phyloP scores from a whole-genome alignment of 2,113 vertebrate species.

The Acrocephalus arundinaceus region DNA sequence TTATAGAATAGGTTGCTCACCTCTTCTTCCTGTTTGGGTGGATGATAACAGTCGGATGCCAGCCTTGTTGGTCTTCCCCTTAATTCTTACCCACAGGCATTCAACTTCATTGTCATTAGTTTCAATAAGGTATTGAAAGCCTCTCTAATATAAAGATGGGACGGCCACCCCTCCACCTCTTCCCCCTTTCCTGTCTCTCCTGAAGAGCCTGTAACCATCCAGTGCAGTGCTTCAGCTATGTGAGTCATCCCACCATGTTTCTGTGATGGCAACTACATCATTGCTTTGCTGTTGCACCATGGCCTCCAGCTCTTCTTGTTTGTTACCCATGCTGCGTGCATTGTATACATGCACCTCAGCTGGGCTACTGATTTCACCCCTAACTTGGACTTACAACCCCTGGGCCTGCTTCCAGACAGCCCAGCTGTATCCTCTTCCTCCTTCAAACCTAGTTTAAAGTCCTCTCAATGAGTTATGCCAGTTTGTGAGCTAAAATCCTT shows the following conservation, averaged over 20 bases:
- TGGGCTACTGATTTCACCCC: background rate
- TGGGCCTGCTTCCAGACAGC: background rate
- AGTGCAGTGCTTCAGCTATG: background rate
- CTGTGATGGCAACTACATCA: rapidly evolving
- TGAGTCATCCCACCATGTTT: background rate
- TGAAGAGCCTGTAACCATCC: background rate
- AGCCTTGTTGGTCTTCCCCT: background rate
- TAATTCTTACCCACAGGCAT: background rate
- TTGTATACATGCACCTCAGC: background rate
- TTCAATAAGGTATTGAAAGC: background rate
- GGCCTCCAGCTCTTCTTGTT: background rate
- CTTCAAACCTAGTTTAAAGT: background rate
- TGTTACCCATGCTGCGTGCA: too few relatives aligned
- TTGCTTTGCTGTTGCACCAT: too few relatives aligned
- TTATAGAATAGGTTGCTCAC: background rate
- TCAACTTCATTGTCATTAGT: background rate
- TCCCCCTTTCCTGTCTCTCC: background rate
- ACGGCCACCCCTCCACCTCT: background rate
- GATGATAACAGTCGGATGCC: background rate
- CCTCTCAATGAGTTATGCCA: background rate
- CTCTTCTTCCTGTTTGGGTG: background rate
- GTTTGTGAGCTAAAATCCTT: background rate
- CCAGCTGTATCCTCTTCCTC: background rate
- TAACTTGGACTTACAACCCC: background rate
- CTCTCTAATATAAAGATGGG: too few relatives aligned